phyloP scores from a whole-genome alignment of 2,888 invertebrate species.

The Drosophila monieri region DNA sequence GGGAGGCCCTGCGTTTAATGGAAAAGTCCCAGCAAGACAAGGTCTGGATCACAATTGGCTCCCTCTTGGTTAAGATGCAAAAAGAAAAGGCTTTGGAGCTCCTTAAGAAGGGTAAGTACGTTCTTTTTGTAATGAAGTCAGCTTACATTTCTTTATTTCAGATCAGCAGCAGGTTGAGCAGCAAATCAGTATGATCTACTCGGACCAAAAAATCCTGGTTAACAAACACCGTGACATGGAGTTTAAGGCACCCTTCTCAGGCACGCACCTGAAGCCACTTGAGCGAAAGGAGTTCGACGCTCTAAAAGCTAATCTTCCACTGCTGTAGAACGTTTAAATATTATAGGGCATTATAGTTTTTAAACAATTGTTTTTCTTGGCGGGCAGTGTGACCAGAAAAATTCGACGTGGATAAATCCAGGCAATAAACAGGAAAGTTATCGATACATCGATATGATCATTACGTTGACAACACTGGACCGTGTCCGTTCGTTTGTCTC shows the following conservation, averaged over 20 bases:
- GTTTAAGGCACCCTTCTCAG: constrained; percentile 78
- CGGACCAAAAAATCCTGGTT: constrained; percentile 82
- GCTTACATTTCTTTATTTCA: constrained; percentile 42
- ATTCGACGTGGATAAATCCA: background rate
- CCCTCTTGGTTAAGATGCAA: constrained; percentile 81
- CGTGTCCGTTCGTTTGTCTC: constrained; percentile 17
- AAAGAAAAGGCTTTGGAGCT: constrained; percentile 76
- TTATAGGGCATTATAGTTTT: background rate
- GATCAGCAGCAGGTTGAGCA: constrained; percentile 81
- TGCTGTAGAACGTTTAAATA: constrained; percentile 54
- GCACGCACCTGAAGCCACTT: constrained; percentile 82
- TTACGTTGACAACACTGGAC: background rate
- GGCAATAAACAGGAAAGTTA: background rate
- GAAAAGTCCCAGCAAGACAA: constrained; percentile 79
- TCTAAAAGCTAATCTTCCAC: constrained; percentile 79
- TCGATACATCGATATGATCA: background rate
- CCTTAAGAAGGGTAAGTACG: constrained; percentile 77
- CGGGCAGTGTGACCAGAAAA: constrained; percentile 3
- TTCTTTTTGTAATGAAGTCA: background rate
- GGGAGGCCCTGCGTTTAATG: constrained; percentile 80
- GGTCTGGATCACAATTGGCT: constrained; percentile 83
- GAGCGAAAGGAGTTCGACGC: constrained; percentile 79
- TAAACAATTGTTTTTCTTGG: background rate
- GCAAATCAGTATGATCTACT: constrained; percentile 82
- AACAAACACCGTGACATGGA: constrained; percentile 83